Evolutionary conservation across 1,140 invertebrate genomes (phyloP), one percentile per base, ranked within the genome.

Genomic region (Melitaea cinxia): DNA sequence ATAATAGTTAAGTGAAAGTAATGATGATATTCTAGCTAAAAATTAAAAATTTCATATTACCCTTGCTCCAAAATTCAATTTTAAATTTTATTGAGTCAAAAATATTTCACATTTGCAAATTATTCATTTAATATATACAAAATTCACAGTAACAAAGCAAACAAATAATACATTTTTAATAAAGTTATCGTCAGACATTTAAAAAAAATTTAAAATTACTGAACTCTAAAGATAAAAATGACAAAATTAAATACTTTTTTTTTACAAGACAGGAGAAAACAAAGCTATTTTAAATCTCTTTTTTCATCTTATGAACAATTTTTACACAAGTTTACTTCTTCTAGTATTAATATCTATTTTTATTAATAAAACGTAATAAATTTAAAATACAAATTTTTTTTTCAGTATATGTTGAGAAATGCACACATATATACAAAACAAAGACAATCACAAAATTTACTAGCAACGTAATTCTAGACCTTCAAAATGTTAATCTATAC

Each of bases 61-160:
- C 30, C 9, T 33, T 33, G 10, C 30, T 12, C n/a, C 3, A 7
- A 1, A 33, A 10, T 10, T n/a, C n/a, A n/a, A n/a, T n/a, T n/a
- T n/a, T n/a, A n/a, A n/a, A n/a, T n/a, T n/a, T n/a, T n/a, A n/a
- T n/a, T n/a, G n/a, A n/a, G n/a, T n/a, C n/a, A n/a, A n/a, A n/a
- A n/a, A n/a, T n/a, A 58, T 47, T 4, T 3, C 33, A 26, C 14
- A 58, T 19, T 49, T 50, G 0, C 3, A 39, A 59, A 33, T 61
- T 73, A 57, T 80, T 79, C 77, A 80, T 75, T 80, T 65, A 76
- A 77, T 79, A 76, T 79, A 75, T 76, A 79, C 72, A 83, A 77
- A 79, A 77, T 78, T 80, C 72, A 77, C 70, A 70, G 14, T 52
- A 24, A 60, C 26, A 17, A 21, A 49, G 10, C 45, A 33, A 50